Percentiles rank a stretch among this genome's conserved stretches.
Evolutionary conservation across 2,113 vertebrate species (phyloP).

Genomic region (Rhodinocichla rosea): DNA sequence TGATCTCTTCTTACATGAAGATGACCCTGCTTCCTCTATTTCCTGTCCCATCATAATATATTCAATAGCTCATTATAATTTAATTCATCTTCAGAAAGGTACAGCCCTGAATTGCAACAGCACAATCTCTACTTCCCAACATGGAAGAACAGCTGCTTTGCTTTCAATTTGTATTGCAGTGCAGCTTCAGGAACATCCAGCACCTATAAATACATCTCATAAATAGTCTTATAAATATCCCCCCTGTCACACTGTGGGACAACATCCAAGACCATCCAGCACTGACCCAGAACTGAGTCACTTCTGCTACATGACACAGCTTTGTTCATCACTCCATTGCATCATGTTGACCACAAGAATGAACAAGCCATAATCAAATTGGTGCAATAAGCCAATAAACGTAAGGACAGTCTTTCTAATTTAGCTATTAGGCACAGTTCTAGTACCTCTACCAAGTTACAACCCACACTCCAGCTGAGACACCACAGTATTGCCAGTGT

Average conservation of each 20-base stretch:
- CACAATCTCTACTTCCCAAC: background rate
- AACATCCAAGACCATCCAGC: background rate
- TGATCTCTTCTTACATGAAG: background rate
- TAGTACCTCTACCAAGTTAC: background rate
- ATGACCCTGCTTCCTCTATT: background rate
- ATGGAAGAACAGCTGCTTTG: background rate
- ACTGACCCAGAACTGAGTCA: background rate
- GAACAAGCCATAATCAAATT: background rate
- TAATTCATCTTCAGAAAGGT: background rate
- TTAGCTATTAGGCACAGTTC: background rate
- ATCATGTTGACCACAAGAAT: background rate
- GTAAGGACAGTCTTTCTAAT: background rate
- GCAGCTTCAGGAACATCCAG: background rate
- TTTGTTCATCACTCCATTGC: background rate
- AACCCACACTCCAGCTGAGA: background rate
- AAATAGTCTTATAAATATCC: background rate
- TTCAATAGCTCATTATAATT: background rate
- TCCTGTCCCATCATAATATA: background rate
- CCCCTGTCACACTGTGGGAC: background rate
- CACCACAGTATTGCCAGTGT: background rate
- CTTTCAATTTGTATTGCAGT: background rate
- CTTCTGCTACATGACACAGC: background rate
- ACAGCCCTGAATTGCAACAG: background rate
- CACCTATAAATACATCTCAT: background rate
- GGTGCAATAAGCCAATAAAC: background rate